phyloP scores from a whole-genome alignment of 1,140 invertebrate genomes.

The Panulirus ornatus region DNA sequence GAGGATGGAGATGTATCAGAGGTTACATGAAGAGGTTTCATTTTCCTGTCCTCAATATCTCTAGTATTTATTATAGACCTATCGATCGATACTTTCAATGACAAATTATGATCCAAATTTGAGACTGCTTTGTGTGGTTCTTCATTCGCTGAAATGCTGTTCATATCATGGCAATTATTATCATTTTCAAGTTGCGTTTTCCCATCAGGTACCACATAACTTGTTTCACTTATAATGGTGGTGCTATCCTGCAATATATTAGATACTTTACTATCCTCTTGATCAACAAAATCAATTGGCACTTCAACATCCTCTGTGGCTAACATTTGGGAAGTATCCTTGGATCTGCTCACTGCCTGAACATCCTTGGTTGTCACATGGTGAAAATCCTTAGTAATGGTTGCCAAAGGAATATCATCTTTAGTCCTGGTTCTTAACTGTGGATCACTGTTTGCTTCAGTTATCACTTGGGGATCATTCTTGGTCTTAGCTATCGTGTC shows the following conservation, averaged over 20 bases:
- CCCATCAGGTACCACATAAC: background rate
- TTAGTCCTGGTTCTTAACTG: background rate
- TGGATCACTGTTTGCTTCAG: no score
- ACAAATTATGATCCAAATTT: no score
- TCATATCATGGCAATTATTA: background rate
- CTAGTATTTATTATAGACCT: constrained; percentile 9
- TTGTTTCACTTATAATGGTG: background rate
- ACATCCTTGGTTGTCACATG: background rate
- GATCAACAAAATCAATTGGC: background rate
- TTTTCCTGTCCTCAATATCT: no score
- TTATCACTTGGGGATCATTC: no score
- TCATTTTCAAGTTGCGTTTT: background rate
- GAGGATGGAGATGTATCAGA: no score
- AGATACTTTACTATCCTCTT: background rate
- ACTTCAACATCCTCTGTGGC: background rate
- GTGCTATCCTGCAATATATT: background rate
- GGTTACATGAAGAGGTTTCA: no score
- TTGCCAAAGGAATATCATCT: background rate
- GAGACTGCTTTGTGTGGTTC: no score
- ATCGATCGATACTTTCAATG: constrained; percentile 25
- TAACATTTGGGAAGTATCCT: background rate
- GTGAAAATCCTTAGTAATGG: background rate
- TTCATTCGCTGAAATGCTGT: no score
- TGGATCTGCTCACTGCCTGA: background rate
- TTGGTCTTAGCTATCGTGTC: no score